phyloP scores from a whole-genome alignment of 1,140 invertebrate species.

The Drosophila setifemur region DNA sequence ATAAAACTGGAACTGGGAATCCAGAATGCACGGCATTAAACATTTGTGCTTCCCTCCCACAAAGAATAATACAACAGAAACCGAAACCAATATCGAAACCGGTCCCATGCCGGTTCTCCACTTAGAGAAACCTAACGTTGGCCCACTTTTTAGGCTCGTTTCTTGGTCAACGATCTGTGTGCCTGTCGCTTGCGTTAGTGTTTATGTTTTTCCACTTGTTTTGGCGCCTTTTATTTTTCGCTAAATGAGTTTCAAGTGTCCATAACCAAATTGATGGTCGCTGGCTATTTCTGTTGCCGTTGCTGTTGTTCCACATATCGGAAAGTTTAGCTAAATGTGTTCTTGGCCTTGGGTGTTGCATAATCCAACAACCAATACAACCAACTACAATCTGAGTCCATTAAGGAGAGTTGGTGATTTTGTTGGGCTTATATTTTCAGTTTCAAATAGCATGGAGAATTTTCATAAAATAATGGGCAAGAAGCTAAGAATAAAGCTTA shows the following conservation, averaged over 20 bases:
- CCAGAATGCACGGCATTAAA: neutral
- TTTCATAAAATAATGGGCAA: no score
- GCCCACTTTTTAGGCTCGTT: slow-evolving; percentile 53
- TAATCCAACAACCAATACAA: slow-evolving; percentile 9
- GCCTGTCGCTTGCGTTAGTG: slow-evolving; percentile 1
- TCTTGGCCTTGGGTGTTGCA: slow-evolving; percentile 37
- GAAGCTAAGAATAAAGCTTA: no score
- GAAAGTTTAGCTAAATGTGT: slow-evolving; percentile 36
- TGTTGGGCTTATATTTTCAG: neutral
- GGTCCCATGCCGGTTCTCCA: slow-evolving; percentile 41
- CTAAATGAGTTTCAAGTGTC: slow-evolving; percentile 27
- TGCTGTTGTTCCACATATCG: slow-evolving; percentile 40
- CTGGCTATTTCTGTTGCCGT: slow-evolving; percentile 1
- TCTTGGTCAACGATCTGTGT: slow-evolving; percentile 52
- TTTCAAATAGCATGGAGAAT: no score
- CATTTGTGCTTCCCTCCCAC: neutral
- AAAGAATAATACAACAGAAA: neutral
- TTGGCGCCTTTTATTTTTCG: slow-evolving; percentile 11
- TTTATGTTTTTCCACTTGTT: slow-evolving; percentile 27
- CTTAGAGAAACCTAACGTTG: slow-evolving; percentile 56
- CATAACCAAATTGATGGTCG: slow-evolving; percentile 13
- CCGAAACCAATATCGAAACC: slow-evolving; percentile 40
- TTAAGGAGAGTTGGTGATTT: neutral
- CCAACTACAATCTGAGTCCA: neutral
- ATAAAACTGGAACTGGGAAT: no score